Conservation (phyloP, 2,797 vertebrate species). For the Macropodus opercularis region DNA sequence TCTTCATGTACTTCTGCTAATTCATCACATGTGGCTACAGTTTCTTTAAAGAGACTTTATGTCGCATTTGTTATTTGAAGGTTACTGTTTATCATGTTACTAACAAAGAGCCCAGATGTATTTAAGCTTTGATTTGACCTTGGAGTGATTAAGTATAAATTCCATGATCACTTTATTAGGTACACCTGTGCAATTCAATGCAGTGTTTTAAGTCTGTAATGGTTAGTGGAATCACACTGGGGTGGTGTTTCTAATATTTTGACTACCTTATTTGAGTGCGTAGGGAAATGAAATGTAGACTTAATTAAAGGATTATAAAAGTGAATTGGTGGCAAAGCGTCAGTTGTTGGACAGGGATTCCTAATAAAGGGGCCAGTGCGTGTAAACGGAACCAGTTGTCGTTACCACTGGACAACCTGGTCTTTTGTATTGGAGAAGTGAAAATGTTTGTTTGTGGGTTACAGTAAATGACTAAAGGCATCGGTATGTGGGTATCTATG, state of each 20-base stretch:
- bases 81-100: not conserved
- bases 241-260: too few relatives aligned
- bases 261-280: too few relatives aligned
- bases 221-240: too few relatives aligned
- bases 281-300: too few relatives aligned
- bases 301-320: too few relatives aligned
- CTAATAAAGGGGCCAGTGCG: too few relatives aligned
- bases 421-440: slow-evolving; percentile 38
- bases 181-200: too few relatives aligned
- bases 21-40: not conserved
- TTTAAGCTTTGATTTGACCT: not conserved
- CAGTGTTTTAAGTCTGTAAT: too few relatives aligned
- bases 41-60: not conserved
- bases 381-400: slow-evolving; percentile 12
- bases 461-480: not conserved
- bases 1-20: not conserved
- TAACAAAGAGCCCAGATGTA: not conserved
- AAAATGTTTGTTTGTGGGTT: slow-evolving; percentile 30
- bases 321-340: too few relatives aligned
- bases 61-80: not conserved
- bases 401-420: slow-evolving; percentile 12
- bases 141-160: too few relatives aligned
- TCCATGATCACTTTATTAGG: too few relatives aligned
- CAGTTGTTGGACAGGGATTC: too few relatives aligned
- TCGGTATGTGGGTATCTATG: not conserved